Base-by-base conservation (phyloP, 2,888 invertebrate genomes). In the Trileptium ribeirensis region DNA sequence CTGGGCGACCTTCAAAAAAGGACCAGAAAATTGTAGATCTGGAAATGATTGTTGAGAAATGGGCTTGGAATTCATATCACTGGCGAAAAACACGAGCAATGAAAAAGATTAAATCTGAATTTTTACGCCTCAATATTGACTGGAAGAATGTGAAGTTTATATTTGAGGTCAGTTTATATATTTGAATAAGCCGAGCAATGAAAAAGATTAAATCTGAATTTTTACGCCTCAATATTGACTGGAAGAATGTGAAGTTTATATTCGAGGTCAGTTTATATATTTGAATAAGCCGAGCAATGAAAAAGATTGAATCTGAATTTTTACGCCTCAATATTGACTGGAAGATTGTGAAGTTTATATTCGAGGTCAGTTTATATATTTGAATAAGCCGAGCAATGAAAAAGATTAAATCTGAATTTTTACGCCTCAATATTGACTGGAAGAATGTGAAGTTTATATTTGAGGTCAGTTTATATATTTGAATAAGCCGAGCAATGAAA, bases 391-490 rank as follows among this genome's bases (percentile, higher is more conserved):
- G n/a, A n/a, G n/a, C n/a, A n/a, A n/a, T n/a, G n/a, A n/a, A n/a
- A n/a, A n/a, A n/a, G n/a, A n/a, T n/a, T n/a, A n/a, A n/a, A n/a
- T n/a, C n/a, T n/a, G n/a, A n/a, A n/a, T n/a, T n/a, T n/a, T n/a
- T n/a, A n/a, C n/a, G n/a, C n/a, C n/a, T n/a, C n/a, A 87, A 88
- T 77, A 87, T 89, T 81, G 89, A 89, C 86, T 90, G 89, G 89
- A 86, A 87, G 31, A 85, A 87, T 40, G 88, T 89, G 29, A n/a
- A n/a, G n/a, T n/a, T n/a, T n/a, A n/a, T n/a, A n/a, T n/a, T n/a
- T n/a, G n/a, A n/a, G n/a, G n/a, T n/a, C n/a, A n/a, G n/a, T n/a
- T n/a, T n/a, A n/a, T n/a, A n/a, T n/a, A n/a, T n/a, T n/a, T n/a
- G n/a, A n/a, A n/a, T n/a, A n/a, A n/a, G n/a, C n/a, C n/a, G n/a